Evolutionary conservation across 53 echinoderm and acorn worm species (phyloP).

Genomic region (Crossaster papposus): DNA sequence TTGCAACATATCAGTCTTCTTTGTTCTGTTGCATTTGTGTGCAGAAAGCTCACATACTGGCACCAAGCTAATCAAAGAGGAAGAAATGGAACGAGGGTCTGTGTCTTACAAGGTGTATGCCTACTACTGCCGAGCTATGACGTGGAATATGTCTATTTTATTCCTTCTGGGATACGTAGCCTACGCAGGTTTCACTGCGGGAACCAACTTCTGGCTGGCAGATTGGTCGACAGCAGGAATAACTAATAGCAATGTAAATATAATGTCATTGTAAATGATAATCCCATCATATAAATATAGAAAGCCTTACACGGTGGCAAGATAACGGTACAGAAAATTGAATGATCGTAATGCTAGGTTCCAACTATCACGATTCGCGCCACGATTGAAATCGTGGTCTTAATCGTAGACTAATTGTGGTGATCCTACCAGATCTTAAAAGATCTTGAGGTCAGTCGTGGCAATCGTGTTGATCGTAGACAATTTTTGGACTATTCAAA

Average conservation of each 20-base stretch:
- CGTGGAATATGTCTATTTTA: constrained; percentile 9
- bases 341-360: no score
- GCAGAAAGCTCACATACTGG: not conserved
- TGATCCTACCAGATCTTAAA: no score
- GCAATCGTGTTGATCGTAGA: no score
- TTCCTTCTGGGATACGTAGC: constrained; percentile 14
- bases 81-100: constrained; percentile 66
- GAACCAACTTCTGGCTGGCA: constrained; percentile 72
- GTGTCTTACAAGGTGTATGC: constrained; percentile 65
- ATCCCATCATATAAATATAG: no score
- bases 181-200: constrained; percentile 25
- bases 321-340: not conserved
- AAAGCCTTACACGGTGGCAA: not conserved
- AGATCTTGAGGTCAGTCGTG: no score
- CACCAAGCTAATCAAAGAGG: constrained; percentile 56
- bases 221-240: constrained; percentile 56
- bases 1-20: no score
- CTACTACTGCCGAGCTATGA: constrained; percentile 49
- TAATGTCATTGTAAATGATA: not conserved
- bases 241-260: constrained; percentile 20
- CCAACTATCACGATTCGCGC: no score
- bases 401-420: no score
- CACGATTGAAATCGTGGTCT: no score
- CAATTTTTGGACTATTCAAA: no score
- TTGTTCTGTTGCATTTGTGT: not conserved